A percentile compares a stretch with the other conserved stretches of the same genome.
phyloP scores from a whole-genome alignment of 2,888 invertebrate genomes.

The Pyrrhosoma nymphula region DNA sequence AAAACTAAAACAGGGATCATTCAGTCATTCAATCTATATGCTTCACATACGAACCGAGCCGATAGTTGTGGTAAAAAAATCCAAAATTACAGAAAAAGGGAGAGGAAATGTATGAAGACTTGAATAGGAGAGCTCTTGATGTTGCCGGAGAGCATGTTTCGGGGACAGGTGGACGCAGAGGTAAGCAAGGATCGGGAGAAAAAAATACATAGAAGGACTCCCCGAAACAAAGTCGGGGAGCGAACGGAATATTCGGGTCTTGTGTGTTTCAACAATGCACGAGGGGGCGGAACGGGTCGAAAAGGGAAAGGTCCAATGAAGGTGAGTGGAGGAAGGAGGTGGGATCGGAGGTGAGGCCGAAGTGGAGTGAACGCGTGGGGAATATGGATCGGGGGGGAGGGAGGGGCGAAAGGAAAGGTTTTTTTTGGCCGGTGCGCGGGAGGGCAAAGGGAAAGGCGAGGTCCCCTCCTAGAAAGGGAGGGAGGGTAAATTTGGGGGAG shows the following conservation, averaged over 20 bases:
- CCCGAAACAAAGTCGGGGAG: not conserved
- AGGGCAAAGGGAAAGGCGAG: no score
- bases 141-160: no score
- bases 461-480: no score
- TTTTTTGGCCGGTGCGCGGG: not conserved
- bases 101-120: no score
- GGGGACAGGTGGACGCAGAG: not conserved
- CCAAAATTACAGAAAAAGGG: no score
- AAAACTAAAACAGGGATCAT: no score
- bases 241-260: not conserved
- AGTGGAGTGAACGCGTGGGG: not conserved
- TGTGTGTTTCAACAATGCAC: not conserved
- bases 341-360: not conserved
- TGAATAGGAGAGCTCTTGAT: no score
- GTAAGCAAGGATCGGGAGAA: not conserved
- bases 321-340: not conserved
- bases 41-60: no score
- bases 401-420: not conserved
- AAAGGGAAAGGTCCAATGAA: conserved; percentile 35
- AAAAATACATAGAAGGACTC: not conserved
- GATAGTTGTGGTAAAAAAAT: no score
- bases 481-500: no score
- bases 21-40: no score
- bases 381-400: not conserved
- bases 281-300: not conserved